A percentile compares a stretch with the other conserved stretches of the same genome.
phyloP scores from a whole-genome alignment of 2,797 vertebrate species.

The Enteromius fasciolatus region DNA sequence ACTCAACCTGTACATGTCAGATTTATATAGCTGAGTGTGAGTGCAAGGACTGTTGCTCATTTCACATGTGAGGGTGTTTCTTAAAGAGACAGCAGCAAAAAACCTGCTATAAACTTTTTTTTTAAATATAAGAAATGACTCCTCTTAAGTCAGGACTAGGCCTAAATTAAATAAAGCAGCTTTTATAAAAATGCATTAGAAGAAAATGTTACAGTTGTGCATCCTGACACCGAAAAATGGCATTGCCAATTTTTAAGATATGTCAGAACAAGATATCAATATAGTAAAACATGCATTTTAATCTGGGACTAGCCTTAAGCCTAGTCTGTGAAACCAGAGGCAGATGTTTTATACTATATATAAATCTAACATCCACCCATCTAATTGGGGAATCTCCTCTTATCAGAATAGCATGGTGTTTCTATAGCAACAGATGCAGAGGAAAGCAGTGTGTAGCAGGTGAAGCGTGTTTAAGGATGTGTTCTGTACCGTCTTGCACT shows the following conservation, averaged over 20 bases:
- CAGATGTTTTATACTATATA: neutral
- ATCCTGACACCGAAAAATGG: too few relatives aligned
- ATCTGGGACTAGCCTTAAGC: too few relatives aligned
- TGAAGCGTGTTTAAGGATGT: neutral
- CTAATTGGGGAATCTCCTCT: neutral
- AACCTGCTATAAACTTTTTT: too few relatives aligned
- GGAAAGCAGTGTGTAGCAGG: neutral
- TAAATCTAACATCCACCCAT: neutral
- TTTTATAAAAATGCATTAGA: too few relatives aligned
- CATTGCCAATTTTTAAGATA: too few relatives aligned
- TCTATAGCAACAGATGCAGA: slow-evolving; percentile 28
- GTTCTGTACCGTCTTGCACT: slow-evolving; percentile 83
- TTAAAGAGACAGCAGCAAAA: slow-evolving; percentile 8
- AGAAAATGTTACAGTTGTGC: too few relatives aligned
- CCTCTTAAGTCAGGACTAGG: too few relatives aligned
- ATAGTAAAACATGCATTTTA: too few relatives aligned
- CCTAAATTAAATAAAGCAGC: too few relatives aligned
- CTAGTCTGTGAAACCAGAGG: neutral
- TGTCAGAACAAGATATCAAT: too few relatives aligned
- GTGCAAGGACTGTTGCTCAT: neutral
- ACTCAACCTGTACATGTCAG: neutral
- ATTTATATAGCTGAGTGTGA: neutral
- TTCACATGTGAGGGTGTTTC: neutral
- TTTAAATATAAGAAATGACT: too few relatives aligned
- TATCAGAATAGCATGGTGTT: slow-evolving; percentile 9